Evolutionary conservation across 2,797 vertebrate species (phyloP).

Genomic region (Macropodus opercularis): DNA sequence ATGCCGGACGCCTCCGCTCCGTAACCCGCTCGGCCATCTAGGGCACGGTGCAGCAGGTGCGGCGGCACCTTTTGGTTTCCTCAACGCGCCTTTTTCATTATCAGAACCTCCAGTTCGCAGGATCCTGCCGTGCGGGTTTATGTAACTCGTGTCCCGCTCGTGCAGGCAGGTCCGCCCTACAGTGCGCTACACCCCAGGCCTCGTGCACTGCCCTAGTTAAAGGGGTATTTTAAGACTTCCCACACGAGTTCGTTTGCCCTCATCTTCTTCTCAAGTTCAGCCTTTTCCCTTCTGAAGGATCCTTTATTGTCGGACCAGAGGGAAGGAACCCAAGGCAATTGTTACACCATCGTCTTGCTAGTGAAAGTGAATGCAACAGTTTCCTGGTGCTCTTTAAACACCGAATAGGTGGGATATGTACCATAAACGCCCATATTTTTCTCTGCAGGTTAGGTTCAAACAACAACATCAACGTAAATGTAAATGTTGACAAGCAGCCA

Average conservation of each 20-base stretch:
- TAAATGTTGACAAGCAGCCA: too few relatives aligned
- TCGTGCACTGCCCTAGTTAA: conserved; percentile 74
- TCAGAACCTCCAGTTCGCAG: conserved; percentile 15
- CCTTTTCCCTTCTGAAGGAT: conserved; percentile 44
- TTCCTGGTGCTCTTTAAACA: not conserved
- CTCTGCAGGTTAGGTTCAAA: too few relatives aligned
- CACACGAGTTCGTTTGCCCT: conserved; percentile 73
- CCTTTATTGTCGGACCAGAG: conserved; percentile 36
- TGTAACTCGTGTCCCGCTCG: conserved; percentile 38
- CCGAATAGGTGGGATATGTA: not conserved
- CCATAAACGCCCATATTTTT: too few relatives aligned
- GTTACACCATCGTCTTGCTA: not conserved
- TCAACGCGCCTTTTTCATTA: conserved; percentile 10
- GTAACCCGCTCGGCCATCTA: conserved; percentile 35
- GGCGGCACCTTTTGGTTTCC: conserved; percentile 19
- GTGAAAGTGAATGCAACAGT: not conserved
- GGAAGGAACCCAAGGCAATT: conserved; percentile 9
- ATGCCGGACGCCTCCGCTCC: too few relatives aligned
- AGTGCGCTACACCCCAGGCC: conserved; percentile 52
- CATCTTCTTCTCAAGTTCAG: conserved; percentile 68
- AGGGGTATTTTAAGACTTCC: conserved; percentile 79
- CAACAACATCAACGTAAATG: too few relatives aligned
- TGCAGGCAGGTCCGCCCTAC: conserved; percentile 46
- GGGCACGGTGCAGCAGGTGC: conserved; percentile 45
- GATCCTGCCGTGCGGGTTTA: conserved; percentile 41